Evolutionary conservation across 2,797 vertebrate species (phyloP), one percentile per base, ranked within the genome.

Genomic region (Amblyopsis hoosieri): DNA sequence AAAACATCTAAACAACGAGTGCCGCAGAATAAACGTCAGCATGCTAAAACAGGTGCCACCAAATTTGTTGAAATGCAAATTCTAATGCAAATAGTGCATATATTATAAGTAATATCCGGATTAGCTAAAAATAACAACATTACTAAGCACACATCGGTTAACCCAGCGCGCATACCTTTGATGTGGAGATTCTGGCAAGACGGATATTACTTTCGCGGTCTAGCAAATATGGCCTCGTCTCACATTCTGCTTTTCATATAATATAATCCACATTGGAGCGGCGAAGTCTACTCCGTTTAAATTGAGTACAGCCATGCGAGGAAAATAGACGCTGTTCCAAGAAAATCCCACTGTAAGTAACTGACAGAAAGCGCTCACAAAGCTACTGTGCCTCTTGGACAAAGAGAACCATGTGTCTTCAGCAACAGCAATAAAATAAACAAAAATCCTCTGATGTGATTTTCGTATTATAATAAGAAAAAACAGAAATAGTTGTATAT

Each of bases 361-460:
- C 64, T 75, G 77, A 83, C 85, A 76, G 82, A 75, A 80, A 76
- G 75, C 80, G 78, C 70, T 74, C 84, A 79, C 78, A 84, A 84
- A 81, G 87, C 90, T 86, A 86, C 82, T 80, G 87, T 78, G 81
- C 82, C 84, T 77, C 78, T 87, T 91, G 94, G 95, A 97, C 95
- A 97, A 98, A 98, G 94, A 82, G 93, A 93, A 91, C 90, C 94
- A 93, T 93, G 94, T 89, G 95, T 91, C 80, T 87, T 80, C 84
- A 73, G 78, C 83, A 75, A 76, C 76, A 75, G 69, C 84, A 51
- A 49, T 51, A 56, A 14, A 37, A 56, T 62, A 59, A 1, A 75
- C 71, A 31, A 57, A 83, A 84, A 84, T 77, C 79, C 87, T 74
- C 55, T 63, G 55, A 75, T 83, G 75, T 80, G 71, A 74, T 72